Conservation (phyloP, 2,113 vertebrate species). For the Trematomus loennbergii region DNA sequence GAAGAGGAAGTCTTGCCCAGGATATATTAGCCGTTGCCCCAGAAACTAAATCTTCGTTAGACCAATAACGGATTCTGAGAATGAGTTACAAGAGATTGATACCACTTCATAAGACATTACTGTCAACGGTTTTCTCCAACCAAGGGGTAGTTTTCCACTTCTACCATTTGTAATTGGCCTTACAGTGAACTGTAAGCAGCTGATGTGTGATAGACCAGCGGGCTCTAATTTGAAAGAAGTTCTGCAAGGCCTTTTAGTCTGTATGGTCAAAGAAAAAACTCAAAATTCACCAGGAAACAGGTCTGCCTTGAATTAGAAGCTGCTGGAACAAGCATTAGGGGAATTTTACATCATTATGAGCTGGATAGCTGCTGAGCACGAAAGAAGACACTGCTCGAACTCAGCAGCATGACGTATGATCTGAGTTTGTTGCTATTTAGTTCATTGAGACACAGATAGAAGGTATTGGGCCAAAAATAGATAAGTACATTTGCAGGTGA, state of each 20-base stretch:
- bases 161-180: too few species aligned
- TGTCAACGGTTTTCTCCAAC: too few species aligned
- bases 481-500: neutral
- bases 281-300: neutral
- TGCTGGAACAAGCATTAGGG: slow-evolving; percentile 44
- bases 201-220: slow-evolving; percentile 7
- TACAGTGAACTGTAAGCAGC: neutral
- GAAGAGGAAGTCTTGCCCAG: too few species aligned
- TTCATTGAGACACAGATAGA: neutral
- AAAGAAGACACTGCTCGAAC: slow-evolving; percentile 12
- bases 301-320: slow-evolving; percentile 52
- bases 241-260: neutral
- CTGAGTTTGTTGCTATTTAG: neutral
- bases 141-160: too few species aligned
- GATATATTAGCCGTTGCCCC: too few species aligned
- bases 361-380: neutral
- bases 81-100: neutral
- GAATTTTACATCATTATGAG: slow-evolving; percentile 22
- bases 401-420: neutral
- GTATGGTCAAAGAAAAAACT: neutral
- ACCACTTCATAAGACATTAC: neutral
- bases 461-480: neutral
- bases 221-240: neutral
- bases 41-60: too few species aligned
- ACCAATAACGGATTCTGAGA: too few species aligned